These are phyloP conservation scores for Hypotaenidia philippensis DNA, from an alignment of 2,797 vertebrate species.

Conservation along the genomic window DNA sequence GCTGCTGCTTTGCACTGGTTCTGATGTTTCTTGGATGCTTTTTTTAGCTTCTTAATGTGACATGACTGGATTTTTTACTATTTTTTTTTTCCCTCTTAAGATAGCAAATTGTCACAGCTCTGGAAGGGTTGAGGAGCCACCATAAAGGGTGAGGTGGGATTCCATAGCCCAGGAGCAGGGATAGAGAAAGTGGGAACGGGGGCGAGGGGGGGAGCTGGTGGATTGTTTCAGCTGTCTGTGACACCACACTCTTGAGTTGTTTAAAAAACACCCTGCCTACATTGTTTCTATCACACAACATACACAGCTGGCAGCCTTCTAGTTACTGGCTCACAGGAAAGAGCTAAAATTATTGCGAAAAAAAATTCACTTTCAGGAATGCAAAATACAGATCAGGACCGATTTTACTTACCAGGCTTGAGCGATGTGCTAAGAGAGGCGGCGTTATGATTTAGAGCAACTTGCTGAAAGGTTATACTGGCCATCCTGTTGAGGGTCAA, in stretches of 20 bases:
- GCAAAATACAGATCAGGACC: not conserved
- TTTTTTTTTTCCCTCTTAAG: not conserved
- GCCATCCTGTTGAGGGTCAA: not conserved
- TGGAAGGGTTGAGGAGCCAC: not conserved
- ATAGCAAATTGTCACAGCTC: not conserved
- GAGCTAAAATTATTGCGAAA: not conserved
- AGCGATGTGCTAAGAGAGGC: not conserved
- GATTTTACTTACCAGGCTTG: not conserved
- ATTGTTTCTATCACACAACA: not conserved
- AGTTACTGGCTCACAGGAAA: not conserved
- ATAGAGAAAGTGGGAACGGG: not conserved
- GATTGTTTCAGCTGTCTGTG: not conserved
- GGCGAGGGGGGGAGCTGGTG: not conserved
- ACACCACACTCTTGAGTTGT: not conserved
- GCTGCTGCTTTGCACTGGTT: not conserved
- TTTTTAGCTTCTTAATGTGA: not conserved
- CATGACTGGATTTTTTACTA: not conserved
- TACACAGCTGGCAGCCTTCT: not conserved
- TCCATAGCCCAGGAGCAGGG: not conserved
- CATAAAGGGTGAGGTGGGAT: not conserved
- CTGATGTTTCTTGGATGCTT: not conserved
- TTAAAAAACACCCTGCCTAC: not conserved
- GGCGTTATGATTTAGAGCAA: not conserved
- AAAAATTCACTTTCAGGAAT: not conserved
- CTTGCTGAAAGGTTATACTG: not conserved